These are phyloP conservation scores for Nannoperca obscura DNA, from an alignment of 2,797 vertebrate species.

Conservation along the genomic window DNA sequence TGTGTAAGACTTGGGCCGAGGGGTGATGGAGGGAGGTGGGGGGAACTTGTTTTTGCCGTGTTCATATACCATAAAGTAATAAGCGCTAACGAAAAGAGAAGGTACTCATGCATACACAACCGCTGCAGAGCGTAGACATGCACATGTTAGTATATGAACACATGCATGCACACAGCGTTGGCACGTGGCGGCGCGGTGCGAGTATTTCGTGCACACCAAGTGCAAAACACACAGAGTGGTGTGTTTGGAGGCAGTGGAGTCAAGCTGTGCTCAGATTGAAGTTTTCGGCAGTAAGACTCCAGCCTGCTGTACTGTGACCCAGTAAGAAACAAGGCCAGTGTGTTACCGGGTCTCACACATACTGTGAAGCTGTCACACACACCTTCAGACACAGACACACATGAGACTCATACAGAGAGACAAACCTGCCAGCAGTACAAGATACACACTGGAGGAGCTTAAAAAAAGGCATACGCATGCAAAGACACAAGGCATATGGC, in stretches of 20 bases:
- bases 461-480: constrained; percentile 1
- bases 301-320: constrained; percentile 71
- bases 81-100: constrained; percentile 62
- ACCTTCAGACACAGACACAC: constrained; percentile 23
- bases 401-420: constrained; percentile 4
- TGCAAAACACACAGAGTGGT: constrained; percentile 32
- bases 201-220: constrained; percentile 2
- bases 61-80: constrained; percentile 81
- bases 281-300: constrained; percentile 47
- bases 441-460: background rate
- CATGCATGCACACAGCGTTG: constrained; percentile 2
- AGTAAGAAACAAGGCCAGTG: constrained; percentile 79
- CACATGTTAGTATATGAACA: background rate
- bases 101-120: constrained; percentile 63
- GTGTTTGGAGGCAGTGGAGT: constrained; percentile 62
- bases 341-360: constrained; percentile 69
- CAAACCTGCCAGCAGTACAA: constrained; percentile 26
- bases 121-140: background rate
- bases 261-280: constrained; percentile 75
- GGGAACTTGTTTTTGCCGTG: constrained; percentile 79
- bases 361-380: constrained; percentile 45
- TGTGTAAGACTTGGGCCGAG: constrained; percentile 20
- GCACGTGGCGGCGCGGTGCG: constrained; percentile 14
- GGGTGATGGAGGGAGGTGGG: constrained; percentile 40
- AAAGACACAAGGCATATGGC: background rate